Conservation (phyloP, 2,113 vertebrate genomes). For the Pterocles gutturalis region DNA sequence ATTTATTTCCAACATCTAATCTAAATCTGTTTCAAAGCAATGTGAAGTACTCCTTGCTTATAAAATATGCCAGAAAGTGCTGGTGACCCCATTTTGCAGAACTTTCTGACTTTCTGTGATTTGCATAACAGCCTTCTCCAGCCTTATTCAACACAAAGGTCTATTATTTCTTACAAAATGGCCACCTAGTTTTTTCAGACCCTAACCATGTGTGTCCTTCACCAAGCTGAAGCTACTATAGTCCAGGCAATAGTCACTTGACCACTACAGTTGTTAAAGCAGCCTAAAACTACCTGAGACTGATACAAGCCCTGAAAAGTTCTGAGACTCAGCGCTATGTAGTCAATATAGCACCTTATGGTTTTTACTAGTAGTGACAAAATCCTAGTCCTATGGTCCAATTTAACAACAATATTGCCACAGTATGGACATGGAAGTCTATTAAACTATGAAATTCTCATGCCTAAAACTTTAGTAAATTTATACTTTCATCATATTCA, state of each 20-base stretch:
- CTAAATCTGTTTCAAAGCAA: neutral
- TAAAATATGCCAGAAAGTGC: neutral
- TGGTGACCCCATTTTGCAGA: neutral
- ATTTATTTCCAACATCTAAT: no score
- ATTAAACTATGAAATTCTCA: neutral
- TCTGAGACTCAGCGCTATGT: accelerated
- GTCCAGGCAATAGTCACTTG: neutral
- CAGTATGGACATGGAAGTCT: neutral
- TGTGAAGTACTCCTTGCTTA: neutral
- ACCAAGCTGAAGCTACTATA: neutral
- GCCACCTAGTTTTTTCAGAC: neutral
- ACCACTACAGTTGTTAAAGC: neutral
- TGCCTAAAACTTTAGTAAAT: neutral
- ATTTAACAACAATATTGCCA: neutral
- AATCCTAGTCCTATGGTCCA: neutral
- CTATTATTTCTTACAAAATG: neutral
- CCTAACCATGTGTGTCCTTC: accelerated
- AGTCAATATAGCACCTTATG: neutral
- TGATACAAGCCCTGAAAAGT: neutral
- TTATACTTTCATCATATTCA: neutral
- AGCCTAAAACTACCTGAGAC: neutral
- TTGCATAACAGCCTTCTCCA: neutral
- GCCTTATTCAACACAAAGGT: neutral
- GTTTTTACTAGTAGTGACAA: neutral
- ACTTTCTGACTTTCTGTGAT: neutral